phyloP scores from a whole-genome alignment of 2,888 invertebrate genomes.

The Galerucella pusilla region DNA sequence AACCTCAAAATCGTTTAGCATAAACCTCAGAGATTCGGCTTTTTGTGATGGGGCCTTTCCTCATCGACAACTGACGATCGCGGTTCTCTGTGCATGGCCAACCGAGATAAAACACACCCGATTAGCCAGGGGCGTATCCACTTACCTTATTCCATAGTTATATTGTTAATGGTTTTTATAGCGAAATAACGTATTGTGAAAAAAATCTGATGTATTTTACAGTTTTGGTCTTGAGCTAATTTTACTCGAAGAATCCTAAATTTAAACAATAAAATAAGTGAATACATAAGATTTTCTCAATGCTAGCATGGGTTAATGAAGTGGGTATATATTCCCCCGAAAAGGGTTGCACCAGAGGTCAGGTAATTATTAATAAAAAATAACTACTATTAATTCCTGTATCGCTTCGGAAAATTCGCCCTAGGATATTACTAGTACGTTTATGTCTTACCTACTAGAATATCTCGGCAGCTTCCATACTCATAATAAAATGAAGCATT shows the following conservation, averaged over 20 bases:
- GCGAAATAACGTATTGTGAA: too few species aligned
- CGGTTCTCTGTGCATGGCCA: slow-evolving; percentile 19
- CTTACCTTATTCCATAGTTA: neutral
- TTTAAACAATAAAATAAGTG: too few species aligned
- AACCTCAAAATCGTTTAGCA: slow-evolving; percentile 37
- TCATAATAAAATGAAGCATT: slow-evolving; percentile 39
- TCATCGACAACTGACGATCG: slow-evolving; percentile 32
- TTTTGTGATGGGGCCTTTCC: slow-evolving; percentile 12
- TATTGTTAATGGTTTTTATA: too few species aligned
- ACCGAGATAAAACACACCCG: slow-evolving; percentile 30
- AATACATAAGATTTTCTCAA: too few species aligned
- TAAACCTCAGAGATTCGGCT: slow-evolving; percentile 28
- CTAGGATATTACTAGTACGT: neutral
- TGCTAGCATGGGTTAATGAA: too few species aligned
- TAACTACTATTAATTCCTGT: neutral
- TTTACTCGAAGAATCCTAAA: too few species aligned
- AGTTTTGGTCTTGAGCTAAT: too few species aligned
- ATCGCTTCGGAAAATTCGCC: neutral
- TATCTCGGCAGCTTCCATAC: neutral
- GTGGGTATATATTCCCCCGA: too few species aligned
- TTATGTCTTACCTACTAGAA: slow-evolving; percentile 9
- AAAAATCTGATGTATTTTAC: too few species aligned
- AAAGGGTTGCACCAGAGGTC: too few species aligned
- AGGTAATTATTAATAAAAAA: neutral
- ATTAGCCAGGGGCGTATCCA: slow-evolving; percentile 7